Base-by-base conservation (phyloP, 2,797 vertebrate genomes). In the Heliangelus exortis region DNA sequence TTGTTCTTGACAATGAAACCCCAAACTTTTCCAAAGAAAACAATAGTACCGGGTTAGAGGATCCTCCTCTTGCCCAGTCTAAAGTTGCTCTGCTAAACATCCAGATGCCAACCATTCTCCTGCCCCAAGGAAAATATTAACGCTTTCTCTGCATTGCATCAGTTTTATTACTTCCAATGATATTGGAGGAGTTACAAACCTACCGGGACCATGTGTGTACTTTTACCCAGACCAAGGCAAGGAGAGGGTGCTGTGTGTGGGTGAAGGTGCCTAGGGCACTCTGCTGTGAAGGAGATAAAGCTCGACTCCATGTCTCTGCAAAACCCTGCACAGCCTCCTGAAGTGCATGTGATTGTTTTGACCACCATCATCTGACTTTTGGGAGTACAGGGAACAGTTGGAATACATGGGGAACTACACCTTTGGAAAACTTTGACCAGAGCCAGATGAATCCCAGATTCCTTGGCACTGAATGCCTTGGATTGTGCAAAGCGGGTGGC, bases 1-100 rank as follows among this genome's bases (percentile, higher is more conserved):
- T 50, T 7, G 10, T 72, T 92, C 72, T 71, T 77, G 61, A 95
- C 85, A 76, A 71, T 59, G 59, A 85, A 91, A 58, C 28, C 51
- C 68, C 78, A 68, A 21, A 36, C 25, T 92, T 90, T 81, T 89
- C 75, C 91, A 41, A 71, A 87, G 74, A 80, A 90, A 92, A 88
- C 41, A 84, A 41, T 47, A 45, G 43, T 3, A 53, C 67, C 77
- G 9, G 11, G 36, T 47, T 77, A 79, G 45, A 89, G 43, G 62
- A 75, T 59, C 34, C 34, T 75, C 29, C 63, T 61, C 43, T 78
- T 89, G 48, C 33, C 45, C 18, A 74, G 45, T 22, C 23, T 58
- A 12, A 72, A 57, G 29, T 39, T 79, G 12, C 10, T 87, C 21
- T 74, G 58, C 41, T 53, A 43, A 90, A 86, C 22, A 33, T 36